Evolutionary conservation across 1,140 invertebrate genomes (phyloP).

Genomic region (Ips typographus): DNA sequence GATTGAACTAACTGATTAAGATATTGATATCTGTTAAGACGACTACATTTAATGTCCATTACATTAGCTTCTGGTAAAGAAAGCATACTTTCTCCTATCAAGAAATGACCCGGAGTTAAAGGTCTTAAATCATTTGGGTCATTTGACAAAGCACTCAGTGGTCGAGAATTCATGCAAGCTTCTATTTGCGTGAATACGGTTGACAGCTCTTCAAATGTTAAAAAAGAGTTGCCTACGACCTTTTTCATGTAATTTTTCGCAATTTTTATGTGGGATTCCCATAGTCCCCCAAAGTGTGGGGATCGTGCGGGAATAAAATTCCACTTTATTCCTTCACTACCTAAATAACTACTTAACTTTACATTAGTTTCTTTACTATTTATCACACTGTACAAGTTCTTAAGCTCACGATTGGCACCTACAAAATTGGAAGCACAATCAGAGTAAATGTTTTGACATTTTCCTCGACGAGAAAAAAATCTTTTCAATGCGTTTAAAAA

Average conservation of each 20-base stretch:
- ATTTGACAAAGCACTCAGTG: conserved; percentile 30
- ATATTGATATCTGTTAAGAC: conserved; percentile 16
- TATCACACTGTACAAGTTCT: background rate
- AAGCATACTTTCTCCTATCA: conserved; percentile 35
- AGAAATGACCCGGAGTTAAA: conserved; percentile 39
- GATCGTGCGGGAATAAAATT: conserved; percentile 43
- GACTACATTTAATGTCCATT: background rate
- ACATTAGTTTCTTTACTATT: background rate
- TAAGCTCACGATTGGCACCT: conserved; percentile 23
- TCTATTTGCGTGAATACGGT: conserved; percentile 34
- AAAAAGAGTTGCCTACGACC: conserved; percentile 17
- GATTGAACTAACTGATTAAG: conserved; percentile 30
- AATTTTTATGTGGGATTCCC: conserved; percentile 45
- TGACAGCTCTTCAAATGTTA: conserved; percentile 39
- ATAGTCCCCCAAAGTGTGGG: conserved; percentile 48
- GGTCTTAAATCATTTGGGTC: conserved; percentile 38
- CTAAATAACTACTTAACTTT: background rate
- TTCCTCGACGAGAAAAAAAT: conserved; percentile 47
- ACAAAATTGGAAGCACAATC: conserved; percentile 37
- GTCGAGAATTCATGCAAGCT: conserved; percentile 37
- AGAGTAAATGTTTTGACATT: conserved; percentile 40
- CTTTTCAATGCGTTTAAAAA: conserved; percentile 45
- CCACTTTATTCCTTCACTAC: conserved; percentile 32
- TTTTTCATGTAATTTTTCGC: conserved; percentile 43
- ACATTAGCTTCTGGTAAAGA: conserved; percentile 8